These are phyloP conservation scores for Luffia ferchaultella DNA, from an alignment of 2,888 invertebrate genomes.

Conservation along the genomic window DNA sequence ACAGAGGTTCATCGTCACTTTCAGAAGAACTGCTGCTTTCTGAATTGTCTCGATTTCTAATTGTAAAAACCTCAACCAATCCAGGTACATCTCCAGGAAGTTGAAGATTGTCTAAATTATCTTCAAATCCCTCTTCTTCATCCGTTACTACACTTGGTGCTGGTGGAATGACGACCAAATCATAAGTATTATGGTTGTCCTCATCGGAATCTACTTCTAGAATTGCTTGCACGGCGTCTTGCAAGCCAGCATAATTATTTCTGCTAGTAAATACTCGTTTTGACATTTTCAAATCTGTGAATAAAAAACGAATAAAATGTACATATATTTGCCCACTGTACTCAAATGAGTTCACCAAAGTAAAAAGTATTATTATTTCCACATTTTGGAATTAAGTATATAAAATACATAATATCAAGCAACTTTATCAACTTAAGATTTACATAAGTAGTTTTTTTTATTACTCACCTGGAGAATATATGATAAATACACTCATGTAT, in stretches of 20 bases:
- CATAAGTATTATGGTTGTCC: not conserved
- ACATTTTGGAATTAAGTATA: no score
- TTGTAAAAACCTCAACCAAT: not conserved
- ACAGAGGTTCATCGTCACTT: not conserved
- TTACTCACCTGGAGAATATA: no score
- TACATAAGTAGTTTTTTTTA: no score
- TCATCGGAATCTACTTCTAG: not conserved
- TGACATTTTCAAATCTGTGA: not conserved
- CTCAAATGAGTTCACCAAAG: not conserved
- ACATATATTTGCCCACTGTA: not conserved
- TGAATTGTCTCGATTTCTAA: no score
- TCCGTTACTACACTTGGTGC: not conserved
- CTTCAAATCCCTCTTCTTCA: not conserved
- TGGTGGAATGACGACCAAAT: not conserved
- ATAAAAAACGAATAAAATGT: not conserved
- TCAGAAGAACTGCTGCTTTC: not conserved
- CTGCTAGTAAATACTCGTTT: not conserved
- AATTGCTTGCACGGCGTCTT: not conserved
- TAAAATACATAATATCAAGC: no score
- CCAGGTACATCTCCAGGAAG: not conserved
- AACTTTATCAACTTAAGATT: no score
- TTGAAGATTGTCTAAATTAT: not conserved
- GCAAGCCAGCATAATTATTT: not conserved
- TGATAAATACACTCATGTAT: no score
- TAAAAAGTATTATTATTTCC: not conserved